Base-by-base conservation (phyloP, 2,888 invertebrate genomes). In the Pyrochroa serraticornis region DNA sequence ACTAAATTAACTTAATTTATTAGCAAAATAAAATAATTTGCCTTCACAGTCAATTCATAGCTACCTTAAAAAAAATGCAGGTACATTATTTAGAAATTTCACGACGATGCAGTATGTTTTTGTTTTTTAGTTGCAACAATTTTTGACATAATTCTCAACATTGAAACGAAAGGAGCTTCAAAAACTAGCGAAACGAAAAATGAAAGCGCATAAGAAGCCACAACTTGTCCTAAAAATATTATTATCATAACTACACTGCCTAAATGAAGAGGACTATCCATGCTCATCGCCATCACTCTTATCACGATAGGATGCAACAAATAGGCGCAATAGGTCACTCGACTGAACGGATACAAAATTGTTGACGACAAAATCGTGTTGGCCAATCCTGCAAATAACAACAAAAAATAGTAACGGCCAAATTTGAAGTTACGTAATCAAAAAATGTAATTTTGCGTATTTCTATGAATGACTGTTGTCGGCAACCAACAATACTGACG, bases 291-390 rank as follows among this genome's bases (percentile, higher is more conserved):
- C 72, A 92, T 88, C 69, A 87, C 83, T 66, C 93, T 85, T 70
- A 93, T 89, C 59, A 92, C 87, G 50, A 93, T 86, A 0, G 93
- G 93, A 79, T 93, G 93, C 59, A 93, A 85, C 61, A 93, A 82
- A 78, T 93, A 93, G 0, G 92, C 90, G 77, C 93, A 93, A 79
- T 93, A 93, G 39, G 93, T 93, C 9, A 93, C 90, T 65, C 93
- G 83, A 49, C 92, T 93, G 80, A 93, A 89, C 54, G 93, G 93
- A 79, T 93, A 93, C 52, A 93, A 81, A 58, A 89, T 83, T 6
- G 91, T 88, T 30, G 91, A 86, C 1, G 92, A 89, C 8, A 93
- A 82, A 70, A 93, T 79, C 33, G 83, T 82, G 46, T 89, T 88
- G 37, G 92, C 84, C 77, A 87, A 84, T 31, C 85, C 86, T 85